Base-by-base conservation (phyloP, 2,888 invertebrate genomes). In the Craniophora ligustri region DNA sequence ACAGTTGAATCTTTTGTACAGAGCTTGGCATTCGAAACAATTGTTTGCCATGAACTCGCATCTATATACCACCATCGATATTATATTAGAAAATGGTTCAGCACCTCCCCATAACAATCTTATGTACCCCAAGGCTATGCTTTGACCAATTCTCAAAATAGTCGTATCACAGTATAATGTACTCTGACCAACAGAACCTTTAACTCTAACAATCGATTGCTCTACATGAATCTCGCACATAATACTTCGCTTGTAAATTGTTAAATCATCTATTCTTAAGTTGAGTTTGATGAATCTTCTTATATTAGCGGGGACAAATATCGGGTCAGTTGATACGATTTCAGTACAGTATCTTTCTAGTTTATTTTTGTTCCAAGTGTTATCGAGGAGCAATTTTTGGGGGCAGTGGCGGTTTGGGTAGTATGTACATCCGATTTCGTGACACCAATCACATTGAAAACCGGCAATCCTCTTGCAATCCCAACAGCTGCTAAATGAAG, bases 61-160 rank as follows among this genome's bases (percentile, higher is more conserved):
- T 10, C 64, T 68, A 21, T 81, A 84, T 1, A 80, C 70, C 4
- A 77, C 57, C 5, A 85, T 34, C 3, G 82, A 57, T 3, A 84
- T 35, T 45, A 72, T 63, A 41, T 85, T 85, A 0, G 85, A 84
- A 34, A 69, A 72, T 5, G 81, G 82, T 19, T 82, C 79, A 2
- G 68, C 73, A 15, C 82, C 78, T 0, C 81, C 80, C 82, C 82
- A 83, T 7, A 74, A 39, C 11, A 85, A 38, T 26, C 69, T 68
- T 15, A 76, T 34, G 34, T 64, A 67, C 0, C 79, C 81, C 5
- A 79, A 39, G 16, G 56, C 47, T 2, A 77, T 38, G 19, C 53
- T 70, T 26, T 21, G 41, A 19, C 14, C 48, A 11, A 58, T 42
- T 4, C 18, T 42, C 13, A 70, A 56, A 19, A 35, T 21, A 5